These are phyloP conservation scores for Tenualosa ilisha DNA, from an alignment of 2,797 vertebrate genomes.

Conservation along the genomic window DNA sequence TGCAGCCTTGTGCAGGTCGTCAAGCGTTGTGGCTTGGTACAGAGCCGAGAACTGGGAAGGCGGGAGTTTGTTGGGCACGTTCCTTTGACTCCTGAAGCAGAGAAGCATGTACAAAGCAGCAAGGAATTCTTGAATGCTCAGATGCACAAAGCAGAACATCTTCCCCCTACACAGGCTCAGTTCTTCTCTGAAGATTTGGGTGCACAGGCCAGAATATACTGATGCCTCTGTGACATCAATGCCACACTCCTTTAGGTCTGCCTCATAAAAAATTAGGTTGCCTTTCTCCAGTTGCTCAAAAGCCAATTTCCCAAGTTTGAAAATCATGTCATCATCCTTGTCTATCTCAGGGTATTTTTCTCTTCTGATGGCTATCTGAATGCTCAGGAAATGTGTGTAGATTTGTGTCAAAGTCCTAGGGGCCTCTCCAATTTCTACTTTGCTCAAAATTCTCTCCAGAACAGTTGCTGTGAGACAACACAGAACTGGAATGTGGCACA, in stretches of 20 bases:
- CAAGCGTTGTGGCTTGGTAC: neutral
- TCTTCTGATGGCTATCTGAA: neutral
- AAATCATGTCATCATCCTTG: neutral
- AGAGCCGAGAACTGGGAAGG: neutral
- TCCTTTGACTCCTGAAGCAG: neutral
- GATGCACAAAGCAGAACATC: neutral
- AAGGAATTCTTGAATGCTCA: slow-evolving; percentile 40
- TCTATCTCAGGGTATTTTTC: neutral
- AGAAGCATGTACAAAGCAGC: neutral
- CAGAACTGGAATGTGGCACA: slow-evolving; percentile 41
- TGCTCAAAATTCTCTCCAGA: slow-evolving; percentile 3
- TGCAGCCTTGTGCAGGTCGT: neutral
- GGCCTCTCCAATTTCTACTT: neutral
- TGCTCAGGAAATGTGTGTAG: slow-evolving; percentile 29
- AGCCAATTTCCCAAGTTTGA: neutral
- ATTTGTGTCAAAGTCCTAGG: slow-evolving; percentile 41
- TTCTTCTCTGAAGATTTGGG: too few species aligned
- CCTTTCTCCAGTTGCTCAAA: neutral
- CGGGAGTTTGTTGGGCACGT: neutral
- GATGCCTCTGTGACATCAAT: too few species aligned
- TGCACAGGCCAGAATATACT: too few species aligned
- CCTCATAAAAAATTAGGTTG: neutral
- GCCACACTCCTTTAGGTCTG: neutral
- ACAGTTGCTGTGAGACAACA: slow-evolving; percentile 27
- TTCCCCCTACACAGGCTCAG: too few species aligned